A percentile compares a stretch with the other conserved stretches of the same genome.
Conservation (phyloP, 2,797 vertebrate genomes). For the Lerista edwardsae region DNA sequence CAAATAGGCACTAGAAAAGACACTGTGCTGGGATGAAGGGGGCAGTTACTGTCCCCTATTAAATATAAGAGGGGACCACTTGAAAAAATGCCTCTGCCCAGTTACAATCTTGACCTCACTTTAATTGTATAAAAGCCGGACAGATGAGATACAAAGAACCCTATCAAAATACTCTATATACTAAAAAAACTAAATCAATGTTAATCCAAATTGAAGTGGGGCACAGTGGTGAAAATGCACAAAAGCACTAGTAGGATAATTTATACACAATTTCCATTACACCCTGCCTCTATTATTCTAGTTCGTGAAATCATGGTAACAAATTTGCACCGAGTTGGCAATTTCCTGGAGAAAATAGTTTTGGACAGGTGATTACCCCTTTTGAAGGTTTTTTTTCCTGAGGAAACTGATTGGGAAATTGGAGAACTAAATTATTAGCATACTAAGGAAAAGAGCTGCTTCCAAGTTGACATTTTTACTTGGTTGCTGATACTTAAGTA, state of each 20-base stretch:
- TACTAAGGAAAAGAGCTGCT: neutral
- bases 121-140: neutral
- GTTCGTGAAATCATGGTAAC: neutral
- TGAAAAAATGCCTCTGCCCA: too few relatives aligned
- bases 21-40: too few relatives aligned
- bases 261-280: neutral
- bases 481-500: neutral
- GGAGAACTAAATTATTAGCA: neutral
- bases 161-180: neutral
- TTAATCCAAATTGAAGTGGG: neutral
- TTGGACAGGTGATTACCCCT: neutral
- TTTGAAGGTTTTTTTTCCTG: neutral
- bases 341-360: neutral
- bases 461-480: neutral
- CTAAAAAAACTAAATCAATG: neutral
- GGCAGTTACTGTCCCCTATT: too few relatives aligned
- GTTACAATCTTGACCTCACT: neutral
- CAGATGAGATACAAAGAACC: too few relatives aligned
- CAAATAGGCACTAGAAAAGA: too few relatives aligned
- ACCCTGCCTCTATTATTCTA: neutral
- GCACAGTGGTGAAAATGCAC: neutral
- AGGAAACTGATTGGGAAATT: neutral
- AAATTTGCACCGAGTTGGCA: neutral
- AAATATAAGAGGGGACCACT: too few relatives aligned
- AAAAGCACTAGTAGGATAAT: neutral